These are phyloP conservation scores for Rhinopomastus cyanomelas DNA, from an alignment of 2,113 vertebrate genomes.

Conservation along the genomic window DNA sequence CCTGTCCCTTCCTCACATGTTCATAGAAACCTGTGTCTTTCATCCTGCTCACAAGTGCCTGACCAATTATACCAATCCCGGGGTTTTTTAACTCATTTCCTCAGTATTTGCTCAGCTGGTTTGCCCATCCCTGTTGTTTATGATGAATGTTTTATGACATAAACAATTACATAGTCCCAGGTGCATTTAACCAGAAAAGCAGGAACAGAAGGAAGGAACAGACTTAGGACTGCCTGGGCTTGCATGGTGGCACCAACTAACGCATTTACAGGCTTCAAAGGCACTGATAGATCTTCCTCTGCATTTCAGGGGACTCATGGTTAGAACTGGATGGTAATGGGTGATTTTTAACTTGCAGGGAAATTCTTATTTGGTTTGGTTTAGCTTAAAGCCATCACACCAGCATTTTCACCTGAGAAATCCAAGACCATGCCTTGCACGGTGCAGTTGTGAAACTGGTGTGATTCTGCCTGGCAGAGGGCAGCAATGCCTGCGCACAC, in stretches of 20 bases:
- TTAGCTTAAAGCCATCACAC: background rate
- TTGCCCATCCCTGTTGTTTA: constrained; percentile 46
- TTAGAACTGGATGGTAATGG: background rate
- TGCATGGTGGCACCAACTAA: constrained; percentile 54
- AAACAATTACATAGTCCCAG: constrained; percentile 66
- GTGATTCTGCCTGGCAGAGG: background rate
- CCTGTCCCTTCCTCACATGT: background rate
- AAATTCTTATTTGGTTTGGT: background rate
- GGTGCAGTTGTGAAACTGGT: background rate
- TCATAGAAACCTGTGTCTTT: background rate
- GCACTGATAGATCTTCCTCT: constrained; percentile 8
- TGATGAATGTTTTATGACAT: constrained; percentile 51
- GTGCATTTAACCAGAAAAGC: constrained; percentile 69
- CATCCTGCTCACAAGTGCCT: background rate
- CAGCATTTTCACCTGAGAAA: background rate
- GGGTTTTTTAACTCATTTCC: constrained; percentile 48
- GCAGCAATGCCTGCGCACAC: accelerated
- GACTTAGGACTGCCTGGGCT: constrained; percentile 53
- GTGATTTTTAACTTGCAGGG: background rate
- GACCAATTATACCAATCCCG: constrained; percentile 24
- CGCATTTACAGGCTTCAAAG: constrained; percentile 32
- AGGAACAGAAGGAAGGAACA: constrained; percentile 60
- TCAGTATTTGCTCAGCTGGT: constrained; percentile 36
- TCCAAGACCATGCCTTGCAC: background rate
- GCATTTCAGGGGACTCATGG: background rate